Conservation (phyloP, 2,888 invertebrate species). For the Acrocera orbiculus region DNA sequence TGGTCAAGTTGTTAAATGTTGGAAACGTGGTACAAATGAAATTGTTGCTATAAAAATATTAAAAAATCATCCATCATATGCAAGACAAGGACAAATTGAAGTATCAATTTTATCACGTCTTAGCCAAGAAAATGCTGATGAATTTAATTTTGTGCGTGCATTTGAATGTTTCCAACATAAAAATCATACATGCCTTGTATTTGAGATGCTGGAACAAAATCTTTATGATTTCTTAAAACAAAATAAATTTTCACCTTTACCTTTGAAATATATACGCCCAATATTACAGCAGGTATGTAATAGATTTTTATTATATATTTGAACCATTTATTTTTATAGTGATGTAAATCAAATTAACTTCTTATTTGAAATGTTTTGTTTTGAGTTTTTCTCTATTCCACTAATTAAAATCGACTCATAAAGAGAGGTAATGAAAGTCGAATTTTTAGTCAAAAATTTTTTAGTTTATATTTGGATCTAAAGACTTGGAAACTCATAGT, state of each 20-base stretch:
- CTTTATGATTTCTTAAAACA: slow-evolving; percentile 99
- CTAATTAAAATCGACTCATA: too few species aligned
- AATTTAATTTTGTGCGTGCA: slow-evolving; percentile 99
- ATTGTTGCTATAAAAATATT: slow-evolving; percentile 99
- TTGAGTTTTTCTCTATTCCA: too few species aligned
- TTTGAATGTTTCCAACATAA: slow-evolving; percentile 99
- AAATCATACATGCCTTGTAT: slow-evolving; percentile 97
- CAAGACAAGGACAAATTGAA: slow-evolving; percentile 99
- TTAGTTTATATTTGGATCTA: too few species aligned
- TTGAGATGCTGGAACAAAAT: slow-evolving; percentile 99
- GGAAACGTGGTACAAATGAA: slow-evolving; percentile 99
- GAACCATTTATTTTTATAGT: too few species aligned
- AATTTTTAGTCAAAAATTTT: too few species aligned
- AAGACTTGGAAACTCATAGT: too few species aligned
- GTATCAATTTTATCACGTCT: slow-evolving; percentile 83
- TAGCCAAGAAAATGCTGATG: slow-evolving; percentile 95
- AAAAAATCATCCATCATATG: slow-evolving; percentile 99
- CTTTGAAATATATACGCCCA: slow-evolving; percentile 94
- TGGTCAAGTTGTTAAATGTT: slow-evolving; percentile 99
- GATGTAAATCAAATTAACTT: too few species aligned
- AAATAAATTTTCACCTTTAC: slow-evolving; percentile 98
- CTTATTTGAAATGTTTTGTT: too few species aligned
- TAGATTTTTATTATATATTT: background rate
- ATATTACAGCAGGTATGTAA: slow-evolving; percentile 85
- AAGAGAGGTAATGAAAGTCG: too few species aligned